These are phyloP conservation scores for Sebastes minor DNA, from an alignment of 2,797 vertebrate genomes.

Conservation along the genomic window DNA sequence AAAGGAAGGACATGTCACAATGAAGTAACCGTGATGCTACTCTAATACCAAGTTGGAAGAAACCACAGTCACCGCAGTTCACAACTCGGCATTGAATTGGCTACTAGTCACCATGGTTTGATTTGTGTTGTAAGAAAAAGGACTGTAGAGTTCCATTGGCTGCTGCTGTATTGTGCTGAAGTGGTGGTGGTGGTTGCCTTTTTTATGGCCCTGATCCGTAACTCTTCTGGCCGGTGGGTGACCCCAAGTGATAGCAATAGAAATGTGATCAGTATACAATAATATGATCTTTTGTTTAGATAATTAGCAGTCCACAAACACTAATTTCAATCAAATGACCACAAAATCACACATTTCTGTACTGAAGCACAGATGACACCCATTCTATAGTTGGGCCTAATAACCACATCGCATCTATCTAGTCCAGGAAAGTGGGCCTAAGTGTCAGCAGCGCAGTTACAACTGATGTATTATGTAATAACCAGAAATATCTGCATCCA, in stretches of 20 bases:
- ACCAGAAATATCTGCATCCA: slow-evolving; percentile 47
- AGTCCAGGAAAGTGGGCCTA: slow-evolving; percentile 48
- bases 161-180: slow-evolving; percentile 46
- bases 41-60: slow-evolving; percentile 41
- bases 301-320: slow-evolving; percentile 65
- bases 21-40: slow-evolving; percentile 42
- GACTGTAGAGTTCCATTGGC: slow-evolving; percentile 22
- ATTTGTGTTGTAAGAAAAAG: slow-evolving; percentile 30
- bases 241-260: slow-evolving; percentile 28
- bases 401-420: slow-evolving; percentile 58
- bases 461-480: slow-evolving; percentile 33
- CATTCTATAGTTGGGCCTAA: slow-evolving; percentile 62
- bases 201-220: slow-evolving; percentile 14
- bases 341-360: slow-evolving; percentile 64
- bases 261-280: slow-evolving; percentile 61
- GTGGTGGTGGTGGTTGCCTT: slow-evolving; percentile 24
- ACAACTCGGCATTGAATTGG: slow-evolving; percentile 48
- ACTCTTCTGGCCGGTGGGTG: slow-evolving; percentile 27
- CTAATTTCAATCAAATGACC: slow-evolving; percentile 60
- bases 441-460: slow-evolving; percentile 51
- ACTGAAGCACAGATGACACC: slow-evolving; percentile 66
- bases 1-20: slow-evolving; percentile 18
- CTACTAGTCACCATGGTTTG: slow-evolving; percentile 39
- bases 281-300: slow-evolving; percentile 50
- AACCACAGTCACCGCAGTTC: slow-evolving; percentile 22